Evolutionary conservation across 2,888 invertebrate species (phyloP).

Genomic region (Rotaria socialis): DNA sequence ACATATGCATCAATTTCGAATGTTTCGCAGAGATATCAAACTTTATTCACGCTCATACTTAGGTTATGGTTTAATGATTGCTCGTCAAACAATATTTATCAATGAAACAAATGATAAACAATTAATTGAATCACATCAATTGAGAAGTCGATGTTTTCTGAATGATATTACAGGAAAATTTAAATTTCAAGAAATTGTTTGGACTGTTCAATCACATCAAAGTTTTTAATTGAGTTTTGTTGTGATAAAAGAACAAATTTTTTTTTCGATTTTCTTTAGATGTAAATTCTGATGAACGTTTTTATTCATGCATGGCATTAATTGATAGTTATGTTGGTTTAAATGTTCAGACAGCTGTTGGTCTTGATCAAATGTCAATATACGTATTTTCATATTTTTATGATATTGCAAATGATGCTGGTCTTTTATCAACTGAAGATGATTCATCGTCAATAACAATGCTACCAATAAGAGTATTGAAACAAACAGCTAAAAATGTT

Average conservation of each 20-base stretch:
- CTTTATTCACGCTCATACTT: constrained; percentile 34
- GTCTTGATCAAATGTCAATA: not conserved
- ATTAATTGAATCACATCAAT: not conserved
- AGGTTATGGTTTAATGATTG: constrained; percentile 45
- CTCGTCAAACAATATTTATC: constrained; percentile 38
- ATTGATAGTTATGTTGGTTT: constrained; percentile 14
- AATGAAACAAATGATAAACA: constrained; percentile 13
- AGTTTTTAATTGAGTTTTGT: not conserved
- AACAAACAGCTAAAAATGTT: constrained; percentile 26
- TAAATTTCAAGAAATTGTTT: constrained; percentile 15
- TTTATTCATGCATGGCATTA: not conserved
- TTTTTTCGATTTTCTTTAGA: not conserved
- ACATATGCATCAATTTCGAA: constrained; percentile 33
- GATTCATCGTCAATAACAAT: not conserved
- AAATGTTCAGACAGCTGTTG: constrained; percentile 12
- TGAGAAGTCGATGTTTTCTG: not conserved
- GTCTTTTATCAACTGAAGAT: not conserved
- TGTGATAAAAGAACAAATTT: too few relatives aligned
- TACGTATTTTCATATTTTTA: constrained; percentile 40
- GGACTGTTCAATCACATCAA: constrained; percentile 1
- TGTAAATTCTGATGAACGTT: not conserved
- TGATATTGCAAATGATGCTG: constrained; percentile 32
- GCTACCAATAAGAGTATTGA: not conserved
- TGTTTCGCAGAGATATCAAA: constrained; percentile 21
- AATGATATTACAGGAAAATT: not conserved